Evolutionary conservation across 1,140 invertebrate species (phyloP), one percentile per base, ranked within the genome.

Genomic region (Tenebrio molitor): DNA sequence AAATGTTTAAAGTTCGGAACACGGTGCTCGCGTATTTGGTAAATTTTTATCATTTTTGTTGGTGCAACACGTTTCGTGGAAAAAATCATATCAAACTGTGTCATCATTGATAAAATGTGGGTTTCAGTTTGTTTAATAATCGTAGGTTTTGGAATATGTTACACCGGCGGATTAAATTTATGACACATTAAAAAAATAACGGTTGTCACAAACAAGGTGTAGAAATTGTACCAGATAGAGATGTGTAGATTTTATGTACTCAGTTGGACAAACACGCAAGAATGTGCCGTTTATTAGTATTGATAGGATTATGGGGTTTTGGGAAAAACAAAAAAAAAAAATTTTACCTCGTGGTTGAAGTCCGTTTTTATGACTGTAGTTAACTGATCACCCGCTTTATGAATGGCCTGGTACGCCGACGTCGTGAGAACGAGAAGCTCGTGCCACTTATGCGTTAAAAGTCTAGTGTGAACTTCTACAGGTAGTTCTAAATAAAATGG

Each of bases 401-500:
- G 92, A 85, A 97, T 94, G 50, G 95, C 95, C 81, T 97, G 95
- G 81, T 96, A 97, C 25, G 95, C 95, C 44, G 94, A 95, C 15
- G 95, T 97, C 33, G 95, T 97, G 71, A 98, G 87, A 65, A 98
- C 95, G 74, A 97, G 88, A 67, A 98, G 91, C 86, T 97, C 95
- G 83, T 98, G 96, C 97, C 97, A 99, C 84, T 98, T 97, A 83
- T 97, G 95, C 74, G 97, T 98, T 73, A 99, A 88, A 74, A 99
- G 87, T 84, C 95, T 92, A 58, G 96, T 97, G 82, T 97, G 95
- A 73, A 96, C 93, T 85, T 97, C 94, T 71, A 97, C 93, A 17
- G 96, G 95, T 74, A 98, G 90, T 84, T 98, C 96, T 82, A 93
- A 87, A 82, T 98, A 98, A 85, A 99, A 99, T 25, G 97, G 97